Evolutionary conservation across 1,140 invertebrate genomes (phyloP).

Genomic region (Berghia stephanieae): DNA sequence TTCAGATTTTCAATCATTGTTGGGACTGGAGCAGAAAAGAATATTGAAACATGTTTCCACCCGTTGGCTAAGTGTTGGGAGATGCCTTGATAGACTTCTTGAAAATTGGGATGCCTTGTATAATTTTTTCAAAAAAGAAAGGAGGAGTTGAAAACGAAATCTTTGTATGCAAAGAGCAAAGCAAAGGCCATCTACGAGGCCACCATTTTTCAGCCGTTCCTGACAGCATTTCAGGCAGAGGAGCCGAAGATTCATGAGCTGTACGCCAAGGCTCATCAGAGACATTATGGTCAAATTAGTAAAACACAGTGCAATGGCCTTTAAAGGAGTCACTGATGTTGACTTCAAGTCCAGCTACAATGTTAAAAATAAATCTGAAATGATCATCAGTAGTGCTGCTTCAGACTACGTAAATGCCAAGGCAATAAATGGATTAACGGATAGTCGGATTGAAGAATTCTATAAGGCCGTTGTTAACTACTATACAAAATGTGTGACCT

Average conservation of each 20-base stretch:
- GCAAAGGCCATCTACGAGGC: conserved; percentile 21
- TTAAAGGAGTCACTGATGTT: too few relatives aligned
- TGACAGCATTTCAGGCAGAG: conserved; percentile 31
- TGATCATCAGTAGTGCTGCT: too few relatives aligned
- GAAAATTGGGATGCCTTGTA: conserved; percentile 6
- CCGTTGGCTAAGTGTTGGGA: not conserved
- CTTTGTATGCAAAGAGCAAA: not conserved
- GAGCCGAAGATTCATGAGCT: conserved; percentile 39
- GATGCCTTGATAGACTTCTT: not conserved
- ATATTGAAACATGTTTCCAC: conserved; percentile 13
- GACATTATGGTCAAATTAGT: conserved; percentile 34
- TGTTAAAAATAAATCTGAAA: too few relatives aligned
- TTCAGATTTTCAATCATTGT: too few relatives aligned
- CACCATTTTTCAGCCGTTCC: conserved; percentile 34
- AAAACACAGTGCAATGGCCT: too few relatives aligned
- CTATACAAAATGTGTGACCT: too few relatives aligned
- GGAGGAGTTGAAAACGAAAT: too few relatives aligned
- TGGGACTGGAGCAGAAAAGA: not conserved
- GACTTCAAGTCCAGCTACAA: too few relatives aligned
- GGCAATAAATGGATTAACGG: too few relatives aligned
- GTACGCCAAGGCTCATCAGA: conserved; percentile 11
- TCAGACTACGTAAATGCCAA: too few relatives aligned
- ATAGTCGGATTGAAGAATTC: too few relatives aligned
- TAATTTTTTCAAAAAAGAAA: conserved; percentile 12
- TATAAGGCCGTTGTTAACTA: too few relatives aligned